Evolutionary conservation across 1,140 invertebrate species (phyloP).

Genomic region (Drosophila orena): DNA sequence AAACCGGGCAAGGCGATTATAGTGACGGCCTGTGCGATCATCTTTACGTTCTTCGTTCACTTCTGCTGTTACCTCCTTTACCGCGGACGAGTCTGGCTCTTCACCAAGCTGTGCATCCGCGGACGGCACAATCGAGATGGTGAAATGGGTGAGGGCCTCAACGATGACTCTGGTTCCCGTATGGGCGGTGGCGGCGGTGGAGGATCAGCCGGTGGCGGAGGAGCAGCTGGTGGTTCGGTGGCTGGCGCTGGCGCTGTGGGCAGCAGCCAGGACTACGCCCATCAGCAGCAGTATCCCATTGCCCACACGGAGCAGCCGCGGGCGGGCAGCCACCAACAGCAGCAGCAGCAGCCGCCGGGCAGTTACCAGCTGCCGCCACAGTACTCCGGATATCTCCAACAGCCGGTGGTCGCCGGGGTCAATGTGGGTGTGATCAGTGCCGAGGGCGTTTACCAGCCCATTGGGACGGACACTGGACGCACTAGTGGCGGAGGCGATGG

Average conservation of each 20-base stretch:
- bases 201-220: conserved; percentile 32
- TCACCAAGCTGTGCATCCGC: conserved; percentile 82
- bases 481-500: conserved; percentile 55
- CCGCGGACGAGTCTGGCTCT: conserved; percentile 81
- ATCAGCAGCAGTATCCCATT: conserved; percentile 82
- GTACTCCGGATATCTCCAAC: conserved; percentile 79
- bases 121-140: conserved; percentile 77
- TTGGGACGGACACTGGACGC: conserved; percentile 66
- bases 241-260: conserved; percentile 67
- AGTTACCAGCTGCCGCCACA: conserved; percentile 76
- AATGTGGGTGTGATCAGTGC: conserved; percentile 82
- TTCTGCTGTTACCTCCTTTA: conserved; percentile 84
- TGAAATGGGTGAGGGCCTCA: conserved; percentile 77
- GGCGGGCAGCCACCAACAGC: conserved; percentile 50
- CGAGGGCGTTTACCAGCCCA: conserved; percentile 76
- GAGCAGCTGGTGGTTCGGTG: conserved; percentile 41
- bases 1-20: conserved; percentile 86
- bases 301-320: conserved; percentile 78
- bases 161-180: conserved; percentile 74
- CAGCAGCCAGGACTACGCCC: conserved; percentile 77
- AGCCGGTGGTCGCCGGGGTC: conserved; percentile 78
- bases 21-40: conserved; percentile 86
- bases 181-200: conserved; percentile 60
- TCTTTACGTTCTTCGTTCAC: conserved; percentile 86
- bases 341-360: conserved; percentile 65